Evolutionary conservation across 2,113 vertebrate species (phyloP), one percentile per base, ranked within the genome.

Genomic region (Noctilio leporinus): DNA sequence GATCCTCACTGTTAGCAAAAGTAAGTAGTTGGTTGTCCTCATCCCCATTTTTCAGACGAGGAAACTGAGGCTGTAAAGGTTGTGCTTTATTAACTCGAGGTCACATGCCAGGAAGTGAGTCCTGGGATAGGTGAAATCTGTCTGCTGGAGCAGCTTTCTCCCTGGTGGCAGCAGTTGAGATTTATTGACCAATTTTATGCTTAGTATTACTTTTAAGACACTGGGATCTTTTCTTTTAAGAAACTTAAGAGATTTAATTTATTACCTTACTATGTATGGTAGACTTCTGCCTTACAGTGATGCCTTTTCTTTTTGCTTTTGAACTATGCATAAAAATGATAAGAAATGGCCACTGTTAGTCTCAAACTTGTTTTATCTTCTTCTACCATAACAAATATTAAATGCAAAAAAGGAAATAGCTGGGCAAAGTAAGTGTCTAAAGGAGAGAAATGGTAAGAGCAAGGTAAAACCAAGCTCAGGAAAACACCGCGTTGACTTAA

Each of bases 401-500:
- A 78, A 77, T 81, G 11, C 17, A 90, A 70, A 86, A 90, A 69
- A 85, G 40, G 72, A 53, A 59, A 53, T 65, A 85, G 28, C n/a
- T 80, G 17, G 69, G 33, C 86, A 57, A 59, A 81, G 1, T 73
- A 83, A 75, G 55, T n/a, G 35, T 65, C 22, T 77, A 85, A 67
- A 67, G 45, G 49, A 73, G 55, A 84, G 26, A 82, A 77, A 67
- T 55, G 14, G 72, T 95, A 73, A 91, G 55, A 67, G 70, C 86
- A 93, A 30, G 11, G n/a, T 51, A 45, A 80, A 92, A 30, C 19
- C 47, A 90, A 92, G 49, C 20, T 55, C 22, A 84, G 6, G 86
- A 43, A 87, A 76, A 24, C 16, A 35, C 26, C 47, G 55, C 26
- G 40, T 95, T 92, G 85, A 91, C 88, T 88, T 91, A 85, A 96